Base-by-base conservation (phyloP, 2,113 vertebrate species). In the Platanista minor region DNA sequence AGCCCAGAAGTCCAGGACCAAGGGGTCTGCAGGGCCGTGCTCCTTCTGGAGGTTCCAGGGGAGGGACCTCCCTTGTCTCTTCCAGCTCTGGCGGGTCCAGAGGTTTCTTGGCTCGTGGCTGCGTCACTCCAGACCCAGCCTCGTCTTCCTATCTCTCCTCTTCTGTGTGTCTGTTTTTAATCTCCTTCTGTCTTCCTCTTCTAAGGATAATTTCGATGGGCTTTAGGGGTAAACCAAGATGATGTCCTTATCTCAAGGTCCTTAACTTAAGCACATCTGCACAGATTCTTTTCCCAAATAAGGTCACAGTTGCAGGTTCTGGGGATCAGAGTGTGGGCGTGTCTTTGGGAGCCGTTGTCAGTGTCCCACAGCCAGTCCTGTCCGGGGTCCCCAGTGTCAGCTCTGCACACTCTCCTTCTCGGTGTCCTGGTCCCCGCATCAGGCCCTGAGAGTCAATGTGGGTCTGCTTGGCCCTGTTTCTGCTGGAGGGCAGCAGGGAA, bases 371-470 rank as follows among this genome's bases (percentile, higher is more conserved):
- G 57, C 36, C 17, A 5, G 49, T 39, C 17, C 25, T 14, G 13
- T 39, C 33, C 0, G 1, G 52, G 52, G 52, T 2, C 0, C 57
- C 75, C 17, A 5, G 0, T 11, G 3, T 17, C 11, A 59, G 83
- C 12, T 10, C 27, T n/a, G 87, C 6, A 5, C 84, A 8, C 1
- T 0, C 8, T 11, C 8, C n/a, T 4, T 29, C 33, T 31, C 0
- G 0, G 6, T 2, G 23, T 3, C 27, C 21, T 13, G 49, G 49
- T 15, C 49, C 49, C 52, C 17, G 15, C 3, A 0, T 1, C 74
- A 12, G 12, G 39, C 8, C 7, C 71, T 0, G 2, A 5, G n/a
- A 0, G 15, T 27, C 74, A 5, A 8, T 1, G 18, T 5, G 2
- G 36, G 29, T 7, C 57, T 10, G n/a, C 1, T 0, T 8, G 18